Evolutionary conservation across 2,888 invertebrate species (phyloP), one percentile per base, ranked within the genome.

Genomic region (Leucania comma): DNA sequence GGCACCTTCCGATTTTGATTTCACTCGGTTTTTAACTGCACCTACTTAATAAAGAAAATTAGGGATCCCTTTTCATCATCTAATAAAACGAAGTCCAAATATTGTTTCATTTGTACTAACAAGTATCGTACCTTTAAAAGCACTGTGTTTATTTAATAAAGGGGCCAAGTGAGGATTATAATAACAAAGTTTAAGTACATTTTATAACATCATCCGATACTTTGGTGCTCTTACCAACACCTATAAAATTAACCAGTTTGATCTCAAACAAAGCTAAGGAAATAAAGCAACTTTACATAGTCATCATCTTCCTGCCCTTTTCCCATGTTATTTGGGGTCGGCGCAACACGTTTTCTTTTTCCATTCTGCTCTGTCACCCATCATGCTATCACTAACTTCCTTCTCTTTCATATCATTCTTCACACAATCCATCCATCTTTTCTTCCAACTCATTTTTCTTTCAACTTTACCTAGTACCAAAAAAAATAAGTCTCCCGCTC

Each of bases 111-210:
- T 62, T 56, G n/a, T 2, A 48, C 62, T 50, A 65, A 67, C 42
- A 50, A 63, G 71, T 56, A 24, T 50, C 5, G 59, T 71, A 64
- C 71, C 60, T 51, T 48, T 65, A 54, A 68, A 20, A 67, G 50
- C 50, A 51, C 53, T 56, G 57, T 64, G 70, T 77, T 74, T 56
- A 68, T 66, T 66, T 62, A 68, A 70, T 80, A 57, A 72, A 24
- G 20, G 14, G 8, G 26, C 12, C 38, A 26, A 60, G 14, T 59
- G 26, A 57, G 68, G 22, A 12, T 48, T 63, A 3, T 26, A 26
- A 46, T 35, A 50, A 59, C 22, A 48, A 54, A 63, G 10, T 35
- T 42, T 9, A 53, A 53, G 53, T 53, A 51, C 12, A 46, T 32
- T 64, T 56, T 51, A 14, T 42, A 26, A 51, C 29, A 46, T 60